Evolutionary conservation across 2,888 invertebrate genomes (phyloP), one percentile per base, ranked within the genome.

Genomic region (Drosophila rellima): DNA sequence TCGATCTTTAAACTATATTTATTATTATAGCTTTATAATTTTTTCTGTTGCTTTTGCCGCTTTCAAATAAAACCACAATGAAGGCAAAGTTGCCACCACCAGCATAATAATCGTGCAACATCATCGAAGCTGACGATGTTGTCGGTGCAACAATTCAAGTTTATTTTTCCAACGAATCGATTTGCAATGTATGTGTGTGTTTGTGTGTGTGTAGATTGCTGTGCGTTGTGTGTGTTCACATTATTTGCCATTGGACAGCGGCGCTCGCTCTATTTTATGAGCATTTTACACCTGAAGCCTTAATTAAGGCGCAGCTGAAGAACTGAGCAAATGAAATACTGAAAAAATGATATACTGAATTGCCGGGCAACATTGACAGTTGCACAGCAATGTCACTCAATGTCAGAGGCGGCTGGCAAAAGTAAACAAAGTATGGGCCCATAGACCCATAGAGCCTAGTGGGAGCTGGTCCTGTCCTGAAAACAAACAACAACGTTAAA

Each of bases 351-450:
- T 56, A 39, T 26, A 44, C 13, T 29, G 64, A 70, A 78, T 70
- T 55, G 67, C 17, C 55, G 42, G 45, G 56, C 45, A 74, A 66
- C 70, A 73, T 75, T 76, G 78, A 78, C 78, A 80, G 78, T 82
- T 80, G 80, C 69, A 61, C 70, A 61, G 81, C 76, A 80, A 82
- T 89, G 86, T 90, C 86, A 86, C 76, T 86, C 90, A 89, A 85
- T 89, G 88, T 87, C 89, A 88, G 80, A 74, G 54, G 61, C 17
- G 48, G 39, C 54, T 47, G 60, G 37, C 69, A 54, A 60, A 56
- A 33, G 67, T 65, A 65, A 68, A 74, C 59, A 61, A 13, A 39
- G 42, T 29, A 45, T 37, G 40, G 31, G 5, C 35, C 31, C 17
- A n/a, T 11, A 44, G 17, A 31, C 20, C n/a, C 17, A 26, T 40